These are phyloP conservation scores for Tonatia bakeri DNA, from an alignment of 2,113 vertebrate species.

Conservation along the genomic window DNA sequence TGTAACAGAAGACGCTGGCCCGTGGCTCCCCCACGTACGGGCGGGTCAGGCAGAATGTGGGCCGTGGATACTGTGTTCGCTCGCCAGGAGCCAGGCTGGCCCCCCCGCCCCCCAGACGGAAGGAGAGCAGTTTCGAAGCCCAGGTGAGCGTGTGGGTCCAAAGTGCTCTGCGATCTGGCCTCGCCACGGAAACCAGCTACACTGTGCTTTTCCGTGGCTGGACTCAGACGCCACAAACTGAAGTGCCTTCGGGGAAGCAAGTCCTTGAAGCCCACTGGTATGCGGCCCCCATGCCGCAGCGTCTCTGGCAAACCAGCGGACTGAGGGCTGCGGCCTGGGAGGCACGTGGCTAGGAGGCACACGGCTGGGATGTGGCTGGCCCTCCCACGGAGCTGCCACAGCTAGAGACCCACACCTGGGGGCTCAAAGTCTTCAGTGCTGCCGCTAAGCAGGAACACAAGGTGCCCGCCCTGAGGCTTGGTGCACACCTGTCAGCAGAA, in stretches of 20 bases:
- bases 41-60: neutral
- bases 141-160: too few relatives aligned
- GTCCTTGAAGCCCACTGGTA: neutral
- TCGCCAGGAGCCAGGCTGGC: neutral
- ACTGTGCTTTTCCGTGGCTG: neutral
- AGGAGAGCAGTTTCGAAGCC: neutral
- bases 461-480: neutral
- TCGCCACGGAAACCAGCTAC: neutral
- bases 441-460: too few relatives aligned
- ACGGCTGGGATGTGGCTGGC: accelerated
- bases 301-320: neutral
- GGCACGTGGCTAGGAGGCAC: neutral
- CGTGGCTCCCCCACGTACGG: accelerated
- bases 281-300: too few relatives aligned
- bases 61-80: neutral
- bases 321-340: accelerated
- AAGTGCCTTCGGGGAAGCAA: neutral
- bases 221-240: neutral
- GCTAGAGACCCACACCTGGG: neutral
- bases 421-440: neutral
- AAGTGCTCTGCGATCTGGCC: neutral
- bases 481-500: neutral
- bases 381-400: neutral
- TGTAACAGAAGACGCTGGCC: neutral
- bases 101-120: neutral